Base-by-base conservation (phyloP, 2,888 invertebrate genomes). In the Tillus elongatus region DNA sequence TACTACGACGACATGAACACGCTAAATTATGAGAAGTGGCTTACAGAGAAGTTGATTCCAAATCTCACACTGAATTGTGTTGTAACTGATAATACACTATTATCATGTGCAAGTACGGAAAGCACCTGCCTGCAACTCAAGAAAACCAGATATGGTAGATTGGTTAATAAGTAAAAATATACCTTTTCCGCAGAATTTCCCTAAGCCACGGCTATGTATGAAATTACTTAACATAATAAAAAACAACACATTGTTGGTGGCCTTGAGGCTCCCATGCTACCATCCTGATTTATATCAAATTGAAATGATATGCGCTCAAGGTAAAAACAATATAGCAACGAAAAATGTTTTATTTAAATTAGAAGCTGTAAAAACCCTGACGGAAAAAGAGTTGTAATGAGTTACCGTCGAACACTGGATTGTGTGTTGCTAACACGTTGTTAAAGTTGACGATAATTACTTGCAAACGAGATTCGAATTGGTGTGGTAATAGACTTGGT, bases 91-190 rank as follows among this genome's bases (percentile, higher is more conserved):
- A n/a, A n/a, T n/a, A n/a, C n/a, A n/a, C n/a, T n/a, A 19, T 19
- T n/a, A 19, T 19, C n/a, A 6, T 19, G 24, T 19, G 24, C 24
- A 19, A 19, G 6, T 19, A 19, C n/a, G n/a, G n/a, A n/a, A n/a
- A n/a, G n/a, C n/a, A n/a, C n/a, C 24, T 8, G n/a, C 6, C n/a
- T 8, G n/a, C 24, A 19, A 19, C 24, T 19, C 24, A 19, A 19
- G 24, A 19, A 19, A 19, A 19, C 24, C n/a, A 8, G 24, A 19
- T 19, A 19, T 19, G 24, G 24, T 19, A 19, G n/a, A 19, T n/a
- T 19, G 24, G 24, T 19, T 19, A n/a, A 6, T 19, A n/a, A 19
- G 24, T n/a, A n/a, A 8, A 19, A 19, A 8, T 8, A 19, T 19
- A 19, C n/a, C 24, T n/a, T 19, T 19, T 19, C n/a, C 24, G n/a